Evolutionary conservation across 2,888 invertebrate genomes (phyloP).

Genomic region (Kryphioiulus occultus): DNA sequence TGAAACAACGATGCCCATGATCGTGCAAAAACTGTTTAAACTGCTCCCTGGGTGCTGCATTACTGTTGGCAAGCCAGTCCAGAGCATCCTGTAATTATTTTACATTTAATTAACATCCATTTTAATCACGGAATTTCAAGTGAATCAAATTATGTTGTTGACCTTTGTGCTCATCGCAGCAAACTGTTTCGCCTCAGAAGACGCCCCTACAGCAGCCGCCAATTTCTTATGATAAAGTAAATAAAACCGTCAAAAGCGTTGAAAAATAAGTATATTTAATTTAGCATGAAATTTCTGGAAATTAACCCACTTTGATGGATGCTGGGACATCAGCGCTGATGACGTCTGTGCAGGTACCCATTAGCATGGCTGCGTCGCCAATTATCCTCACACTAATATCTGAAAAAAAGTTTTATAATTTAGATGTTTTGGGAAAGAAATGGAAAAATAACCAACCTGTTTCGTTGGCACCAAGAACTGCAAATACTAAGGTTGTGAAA

Average conservation of each 20-base stretch:
- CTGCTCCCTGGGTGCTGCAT: neutral
- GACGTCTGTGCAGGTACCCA: neutral
- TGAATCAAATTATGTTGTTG: neutral
- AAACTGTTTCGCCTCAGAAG: neutral
- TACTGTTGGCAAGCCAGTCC: neutral
- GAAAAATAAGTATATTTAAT: too few species aligned
- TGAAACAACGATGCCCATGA: constrained; percentile 2
- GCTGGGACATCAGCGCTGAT: neutral
- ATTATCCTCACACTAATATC: neutral
- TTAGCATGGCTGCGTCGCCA: neutral
- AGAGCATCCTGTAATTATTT: neutral
- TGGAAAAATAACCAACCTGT: neutral
- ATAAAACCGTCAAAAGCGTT: too few species aligned
- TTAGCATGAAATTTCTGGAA: neutral
- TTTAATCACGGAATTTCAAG: neutral
- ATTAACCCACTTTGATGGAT: neutral
- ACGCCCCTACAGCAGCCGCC: neutral
- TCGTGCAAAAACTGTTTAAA: constrained; percentile 11
- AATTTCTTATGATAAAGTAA: neutral
- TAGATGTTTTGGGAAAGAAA: neutral
- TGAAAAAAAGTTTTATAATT: neutral
- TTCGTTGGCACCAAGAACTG: neutral
- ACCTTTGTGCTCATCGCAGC: neutral
- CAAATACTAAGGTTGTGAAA: neutral
- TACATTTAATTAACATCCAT: too few species aligned